A percentile compares a stretch with the other conserved stretches of the same genome.
Evolutionary conservation across 1,140 invertebrate species (phyloP).

Genomic region (Scylla paramamosain): DNA sequence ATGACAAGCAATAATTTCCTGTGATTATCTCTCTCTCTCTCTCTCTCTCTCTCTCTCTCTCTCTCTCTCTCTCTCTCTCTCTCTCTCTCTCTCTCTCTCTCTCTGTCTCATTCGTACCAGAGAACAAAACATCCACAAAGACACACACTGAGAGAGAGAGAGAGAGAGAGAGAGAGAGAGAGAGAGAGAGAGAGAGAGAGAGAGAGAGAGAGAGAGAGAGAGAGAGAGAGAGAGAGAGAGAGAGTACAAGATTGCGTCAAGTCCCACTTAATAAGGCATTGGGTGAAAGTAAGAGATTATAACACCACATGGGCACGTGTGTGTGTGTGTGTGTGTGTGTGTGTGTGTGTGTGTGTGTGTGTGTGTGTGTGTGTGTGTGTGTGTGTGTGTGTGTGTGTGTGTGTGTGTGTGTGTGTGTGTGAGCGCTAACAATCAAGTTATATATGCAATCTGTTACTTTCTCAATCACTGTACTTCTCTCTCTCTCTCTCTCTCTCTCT

Average conservation of each 20-base stretch:
- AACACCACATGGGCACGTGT: background rate
- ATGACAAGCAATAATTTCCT: too few species aligned
- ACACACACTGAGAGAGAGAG: too few species aligned
- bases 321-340: background rate
- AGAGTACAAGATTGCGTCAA: constrained; percentile 13
- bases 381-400: background rate
- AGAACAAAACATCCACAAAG: too few species aligned
- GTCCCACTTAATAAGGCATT: background rate
- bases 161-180: too few species aligned
- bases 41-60: too few species aligned
- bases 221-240: background rate
- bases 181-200: too few species aligned
- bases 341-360: background rate
- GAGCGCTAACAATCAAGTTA: background rate
- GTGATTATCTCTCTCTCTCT: too few species aligned
- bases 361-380: background rate
- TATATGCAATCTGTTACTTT: background rate
- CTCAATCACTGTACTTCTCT: background rate
- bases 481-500: constrained; percentile 14
- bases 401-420: background rate
- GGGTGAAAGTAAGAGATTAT: constrained; percentile 3
- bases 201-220: background rate
- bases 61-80: too few species aligned
- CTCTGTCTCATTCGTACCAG: too few species aligned
- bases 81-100: too few species aligned